Evolutionary conservation across 2,888 invertebrate species (phyloP).

Genomic region (Hirudinaria manillensis): DNA sequence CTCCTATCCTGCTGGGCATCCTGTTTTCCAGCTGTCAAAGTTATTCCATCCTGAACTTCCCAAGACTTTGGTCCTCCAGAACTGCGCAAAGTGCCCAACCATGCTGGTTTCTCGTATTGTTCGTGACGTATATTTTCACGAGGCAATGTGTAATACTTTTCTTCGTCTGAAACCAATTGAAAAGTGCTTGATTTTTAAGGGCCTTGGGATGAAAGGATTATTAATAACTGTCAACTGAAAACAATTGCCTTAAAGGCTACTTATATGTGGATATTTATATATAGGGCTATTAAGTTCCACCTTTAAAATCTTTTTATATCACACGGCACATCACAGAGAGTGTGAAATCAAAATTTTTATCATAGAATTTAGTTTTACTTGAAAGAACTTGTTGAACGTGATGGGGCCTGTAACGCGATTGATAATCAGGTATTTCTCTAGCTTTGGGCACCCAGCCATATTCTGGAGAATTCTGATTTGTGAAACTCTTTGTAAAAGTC

Average conservation of each 20-base stretch:
- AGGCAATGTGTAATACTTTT: not conserved
- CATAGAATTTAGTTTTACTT: not conserved
- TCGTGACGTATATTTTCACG: constrained; percentile 21
- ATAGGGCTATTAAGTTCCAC: not conserved
- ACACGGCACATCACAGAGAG: not conserved
- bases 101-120: constrained; percentile 38
- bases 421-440: not conserved
- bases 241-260: no score
- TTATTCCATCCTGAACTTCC: constrained; percentile 39
- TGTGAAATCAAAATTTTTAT: not conserved
- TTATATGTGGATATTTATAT: not conserved
- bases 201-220: not conserved
- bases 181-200: not conserved
- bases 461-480: constrained; percentile 13
- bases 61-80: constrained; percentile 38
- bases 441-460: constrained; percentile 31
- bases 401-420: not conserved
- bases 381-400: constrained; percentile 20
- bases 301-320: not conserved
- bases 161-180: constrained; percentile 9
- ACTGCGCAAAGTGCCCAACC: constrained; percentile 43
- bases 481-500: constrained; percentile 4
- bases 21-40: not conserved
- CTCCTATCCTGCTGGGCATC: not conserved
- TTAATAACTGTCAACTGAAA: no score